Percentiles rank a stretch among this genome's conserved stretches.
Conservation (phyloP, 2,888 invertebrate genomes). For the Azorinus chamasolen region DNA sequence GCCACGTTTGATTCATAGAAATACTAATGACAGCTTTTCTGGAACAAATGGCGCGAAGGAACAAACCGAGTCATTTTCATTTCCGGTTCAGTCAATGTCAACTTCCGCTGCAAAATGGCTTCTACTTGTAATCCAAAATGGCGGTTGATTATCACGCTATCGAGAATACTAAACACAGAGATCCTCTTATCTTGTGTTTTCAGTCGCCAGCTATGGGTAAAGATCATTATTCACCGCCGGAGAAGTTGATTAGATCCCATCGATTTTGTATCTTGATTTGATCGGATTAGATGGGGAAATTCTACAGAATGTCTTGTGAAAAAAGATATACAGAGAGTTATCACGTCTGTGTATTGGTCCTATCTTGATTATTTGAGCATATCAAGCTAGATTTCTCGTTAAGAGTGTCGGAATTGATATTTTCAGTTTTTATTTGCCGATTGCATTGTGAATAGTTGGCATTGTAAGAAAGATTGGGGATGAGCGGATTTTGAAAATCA, state of each 20-base stretch:
- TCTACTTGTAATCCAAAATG: slow-evolving; percentile 56
- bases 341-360: slow-evolving; percentile 17
- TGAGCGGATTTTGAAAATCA: no score
- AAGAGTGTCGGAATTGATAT: no score
- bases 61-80: slow-evolving; percentile 50
- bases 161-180: slow-evolving; percentile 41
- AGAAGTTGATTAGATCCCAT: slow-evolving; percentile 61
- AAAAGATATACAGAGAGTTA: slow-evolving; percentile 54
- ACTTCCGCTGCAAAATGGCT: slow-evolving; percentile 61
- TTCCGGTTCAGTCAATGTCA: slow-evolving; percentile 52
- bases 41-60: slow-evolving; percentile 45
- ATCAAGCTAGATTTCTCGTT: no score
- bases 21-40: slow-evolving; percentile 26
- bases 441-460: no score
- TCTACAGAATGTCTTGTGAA: slow-evolving; percentile 46
- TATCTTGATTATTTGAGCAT: slow-evolving; percentile 18
- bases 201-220: slow-evolving; percentile 45
- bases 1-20: slow-evolving; percentile 13
- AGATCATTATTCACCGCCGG: slow-evolving; percentile 52
- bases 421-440: no score
- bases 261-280: slow-evolving; percentile 62
- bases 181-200: slow-evolving; percentile 57
- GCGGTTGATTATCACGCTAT: slow-evolving; percentile 50
- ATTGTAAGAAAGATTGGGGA: no score
- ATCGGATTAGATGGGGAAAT: slow-evolving; percentile 56